phyloP scores from a whole-genome alignment of 1,140 invertebrate genomes.

The Cherax destructor region DNA sequence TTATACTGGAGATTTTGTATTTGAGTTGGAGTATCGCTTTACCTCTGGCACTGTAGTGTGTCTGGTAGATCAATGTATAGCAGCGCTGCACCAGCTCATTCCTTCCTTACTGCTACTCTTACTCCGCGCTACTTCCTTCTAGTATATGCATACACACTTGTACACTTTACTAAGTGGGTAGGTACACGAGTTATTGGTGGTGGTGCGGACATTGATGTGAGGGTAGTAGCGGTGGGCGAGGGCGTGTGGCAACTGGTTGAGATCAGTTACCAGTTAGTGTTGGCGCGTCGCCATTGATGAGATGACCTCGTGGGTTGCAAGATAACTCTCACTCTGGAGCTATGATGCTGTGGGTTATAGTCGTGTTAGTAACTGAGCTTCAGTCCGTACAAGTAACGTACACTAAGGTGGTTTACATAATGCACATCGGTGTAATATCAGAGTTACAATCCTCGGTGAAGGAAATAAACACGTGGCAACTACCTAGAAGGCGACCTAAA shows the following conservation, averaged over 20 bases:
- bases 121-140: neutral
- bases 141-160: neutral
- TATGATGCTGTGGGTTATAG: neutral
- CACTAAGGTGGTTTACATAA: neutral
- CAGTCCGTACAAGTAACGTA: neutral
- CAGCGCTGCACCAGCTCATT: slow-evolving; percentile 1
- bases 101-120: neutral
- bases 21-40: neutral
- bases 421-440: neutral
- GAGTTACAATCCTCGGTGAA: neutral
- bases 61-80: slow-evolving; percentile 11
- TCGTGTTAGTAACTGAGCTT: neutral
- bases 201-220: neutral
- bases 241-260: neutral
- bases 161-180: neutral
- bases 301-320: slow-evolving; percentile 40
- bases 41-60: neutral
- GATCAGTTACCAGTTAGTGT: slow-evolving; percentile 36
- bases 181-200: neutral
- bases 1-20: too few species aligned
- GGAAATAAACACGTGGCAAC: slow-evolving; percentile 51
- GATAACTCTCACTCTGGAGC: neutral
- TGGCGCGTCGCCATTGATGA: slow-evolving; percentile 36
- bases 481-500: slow-evolving; percentile 53
- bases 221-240: neutral